Conservation (phyloP, 1,140 invertebrate species). For the Scaptomyza graminum region DNA sequence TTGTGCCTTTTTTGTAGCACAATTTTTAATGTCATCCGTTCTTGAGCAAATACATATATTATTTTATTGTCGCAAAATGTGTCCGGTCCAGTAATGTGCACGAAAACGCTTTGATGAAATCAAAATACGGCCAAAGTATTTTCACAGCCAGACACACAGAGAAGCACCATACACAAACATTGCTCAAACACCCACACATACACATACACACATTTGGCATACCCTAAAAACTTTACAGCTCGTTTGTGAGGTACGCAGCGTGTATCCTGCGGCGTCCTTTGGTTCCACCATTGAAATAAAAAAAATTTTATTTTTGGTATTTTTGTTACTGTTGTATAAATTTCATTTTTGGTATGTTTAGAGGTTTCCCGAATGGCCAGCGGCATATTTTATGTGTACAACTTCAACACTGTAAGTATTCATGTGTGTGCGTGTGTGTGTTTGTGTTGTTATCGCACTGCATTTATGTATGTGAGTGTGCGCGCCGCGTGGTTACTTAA, state of each 20-base stretch:
- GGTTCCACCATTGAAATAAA: conserved; percentile 54
- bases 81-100: conserved; percentile 66
- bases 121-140: conserved; percentile 76
- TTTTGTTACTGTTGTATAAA: conserved; percentile 68
- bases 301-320: conserved; percentile 49
- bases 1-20: conserved; percentile 3
- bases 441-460: conserved; percentile 27
- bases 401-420: conserved; percentile 75
- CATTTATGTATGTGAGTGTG: conserved; percentile 30
- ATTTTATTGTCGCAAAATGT: conserved; percentile 64
- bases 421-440: conserved; percentile 31
- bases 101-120: conserved; percentile 77
- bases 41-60: background rate
- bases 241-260: conserved; percentile 76
- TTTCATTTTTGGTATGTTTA: conserved; percentile 82
- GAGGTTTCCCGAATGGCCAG: conserved; percentile 64
- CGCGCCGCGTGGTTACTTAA: conserved; percentile 70
- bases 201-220: conserved; percentile 14
- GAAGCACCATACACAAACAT: conserved; percentile 2
- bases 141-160: conserved; percentile 56
- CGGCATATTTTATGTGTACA: conserved; percentile 79
- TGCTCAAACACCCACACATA: conserved; percentile 19
- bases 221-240: conserved; percentile 70
- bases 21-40: conserved; percentile 45
- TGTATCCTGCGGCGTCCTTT: conserved; percentile 67